Base-by-base conservation (phyloP, 1,140 invertebrate species). In the Philotrypesis tridentata region DNA sequence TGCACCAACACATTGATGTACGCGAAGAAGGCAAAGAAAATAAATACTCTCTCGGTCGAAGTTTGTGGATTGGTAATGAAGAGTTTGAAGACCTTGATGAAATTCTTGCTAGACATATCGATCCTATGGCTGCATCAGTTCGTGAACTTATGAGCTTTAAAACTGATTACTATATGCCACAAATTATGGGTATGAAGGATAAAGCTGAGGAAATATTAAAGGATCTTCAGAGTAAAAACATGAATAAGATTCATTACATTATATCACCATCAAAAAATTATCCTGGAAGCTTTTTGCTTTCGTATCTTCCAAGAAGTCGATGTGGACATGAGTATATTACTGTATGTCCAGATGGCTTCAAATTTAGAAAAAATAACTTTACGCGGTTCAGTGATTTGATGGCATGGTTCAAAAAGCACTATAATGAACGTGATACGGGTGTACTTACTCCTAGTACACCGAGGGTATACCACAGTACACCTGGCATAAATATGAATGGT, bases 11-110 rank as follows among this genome's bases (percentile, higher is more conserved):
- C 89, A 98, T 99, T 77, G 98, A 99, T 89, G 95, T 99, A 0
- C 92, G 95, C 31, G 99, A 99, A 92, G 96, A 99, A 90, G 97
- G 97, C 12, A 99, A 99, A 92, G 96, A 98, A 87, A 99, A 99
- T 89, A 96, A 96, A 0, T 99, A 99, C 88, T 98, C 97, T 63
- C 91, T 99, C 25, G 99, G 99, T 31, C 94, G 95, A 84, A 88
- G 89, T 83, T 91, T 99, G 0, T 96, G 95, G 94, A 99, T 99
- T 83, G 95, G 95, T 21, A 95, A 93, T 77, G 96, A 97, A 87
- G 97, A 98, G 87, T 99, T 98, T 92, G 99, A 99, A 93, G 99
- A 99, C 92, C 91, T 99, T 21, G 99, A 99, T 92, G 99, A 99
- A 95, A 99, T 99, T 68, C 97, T 99, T 48, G 98, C 98, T 0